Base-by-base conservation (phyloP, 1,140 invertebrate genomes). In the Drosophila arizonae region DNA sequence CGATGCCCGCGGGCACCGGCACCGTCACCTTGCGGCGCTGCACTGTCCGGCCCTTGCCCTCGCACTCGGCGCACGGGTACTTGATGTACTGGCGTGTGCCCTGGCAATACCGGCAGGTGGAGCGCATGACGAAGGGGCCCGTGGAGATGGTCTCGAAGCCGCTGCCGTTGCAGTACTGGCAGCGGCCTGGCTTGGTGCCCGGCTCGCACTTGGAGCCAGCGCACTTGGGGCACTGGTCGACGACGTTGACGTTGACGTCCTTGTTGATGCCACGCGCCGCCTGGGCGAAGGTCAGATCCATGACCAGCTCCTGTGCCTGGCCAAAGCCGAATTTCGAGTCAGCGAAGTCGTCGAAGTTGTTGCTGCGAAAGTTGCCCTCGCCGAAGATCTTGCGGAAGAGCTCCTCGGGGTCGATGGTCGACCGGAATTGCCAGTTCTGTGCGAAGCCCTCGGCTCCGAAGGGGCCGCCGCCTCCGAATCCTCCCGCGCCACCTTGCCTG, bases 211-310 rank as follows among this genome's bases (percentile, higher is more conserved):
- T 94, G 1, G 93, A 93, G 17, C 99, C 99, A 45, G 92, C 77
- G 92, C 99, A 99, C 91, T 96, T 97, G 0, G 95, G 94, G 92
- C 99, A 99, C 4, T 94, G 96, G 90, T 99, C 98, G 10, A 98
- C 94, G 0, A 99, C 95, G 93, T 99, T 99, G 1, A 99, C 89
- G 73, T 95, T 94, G 3, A 99, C 93, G 64, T 99, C 97, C 92
- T 99, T 99, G 91, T 98, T 98, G 0, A 97, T 95, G 46, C 99
- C 99, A 57, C 97, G 94, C 6, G 98, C 98, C 17, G 99, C 99
- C 95, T 99, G 97, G 58, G 96, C 94, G 92, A 99, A 99, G 3
- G 95, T 95, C 54, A 99, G 92, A 89, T 97, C 97, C 93, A 99
- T 95, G 30, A 96, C 94, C 92, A 98, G 96, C 93, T 98, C 98